A percentile compares a stretch with the other conserved stretches of the same genome.
Evolutionary conservation across 2,888 invertebrate species (phyloP).

Genomic region (Rotaria macrura): DNA sequence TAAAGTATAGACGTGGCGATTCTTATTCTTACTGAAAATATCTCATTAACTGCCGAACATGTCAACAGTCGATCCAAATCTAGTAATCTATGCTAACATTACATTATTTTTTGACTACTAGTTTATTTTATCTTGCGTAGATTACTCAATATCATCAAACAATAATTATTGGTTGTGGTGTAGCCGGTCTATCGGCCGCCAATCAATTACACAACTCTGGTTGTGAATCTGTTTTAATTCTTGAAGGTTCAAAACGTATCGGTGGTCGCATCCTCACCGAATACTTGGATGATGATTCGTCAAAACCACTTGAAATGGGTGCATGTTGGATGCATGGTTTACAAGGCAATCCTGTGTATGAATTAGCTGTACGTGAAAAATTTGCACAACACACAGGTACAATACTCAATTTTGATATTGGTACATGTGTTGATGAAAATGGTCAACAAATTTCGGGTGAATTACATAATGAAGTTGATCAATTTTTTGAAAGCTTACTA

Average conservation of each 20-base stretch:
- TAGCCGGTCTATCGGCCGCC: background rate
- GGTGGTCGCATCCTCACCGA: constrained; percentile 15
- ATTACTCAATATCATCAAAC: background rate
- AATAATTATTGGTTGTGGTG: constrained; percentile 3
- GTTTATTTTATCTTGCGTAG: background rate
- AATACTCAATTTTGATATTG: background rate
- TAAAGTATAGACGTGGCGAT: background rate
- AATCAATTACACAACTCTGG: background rate
- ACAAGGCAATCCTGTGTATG: constrained; percentile 31
- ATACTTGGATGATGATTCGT: background rate
- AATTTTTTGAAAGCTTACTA: constrained; percentile 17
- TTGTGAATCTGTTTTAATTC: background rate
- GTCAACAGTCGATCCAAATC: background rate
- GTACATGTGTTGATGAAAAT: constrained; percentile 11
- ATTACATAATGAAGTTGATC: constrained; percentile 10
- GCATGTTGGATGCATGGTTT: constrained; percentile 34
- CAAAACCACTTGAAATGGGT: constrained; percentile 26
- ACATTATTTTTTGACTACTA: background rate
- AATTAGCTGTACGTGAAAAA: constrained; percentile 22
- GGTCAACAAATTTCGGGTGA: background rate
- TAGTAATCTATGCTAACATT: background rate
- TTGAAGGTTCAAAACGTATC: background rate
- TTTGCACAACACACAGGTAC: background rate
- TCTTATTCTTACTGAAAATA: background rate
- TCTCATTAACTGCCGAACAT: background rate